phyloP scores from a whole-genome alignment of 2,113 vertebrate species.

The Zootoca vivipara region DNA sequence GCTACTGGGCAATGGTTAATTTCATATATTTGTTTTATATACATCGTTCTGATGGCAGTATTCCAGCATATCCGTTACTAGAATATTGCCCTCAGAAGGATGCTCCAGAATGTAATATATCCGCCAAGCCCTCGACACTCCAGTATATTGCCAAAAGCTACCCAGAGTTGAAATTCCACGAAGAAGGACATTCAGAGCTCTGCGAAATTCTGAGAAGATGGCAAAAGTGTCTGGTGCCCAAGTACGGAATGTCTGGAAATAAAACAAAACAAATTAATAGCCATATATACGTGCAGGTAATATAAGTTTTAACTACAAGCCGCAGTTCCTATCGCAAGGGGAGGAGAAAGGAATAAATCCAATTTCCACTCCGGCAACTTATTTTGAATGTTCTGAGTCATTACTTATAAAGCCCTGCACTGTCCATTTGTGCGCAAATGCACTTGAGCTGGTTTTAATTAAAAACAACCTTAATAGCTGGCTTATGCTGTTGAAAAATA shows the following conservation, averaged over 20 bases:
- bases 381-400: slow-evolving; percentile 16
- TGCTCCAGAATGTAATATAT: too few relatives aligned
- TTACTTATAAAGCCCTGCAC: slow-evolving; percentile 39
- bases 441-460: slow-evolving; percentile 65
- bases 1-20: too few relatives aligned
- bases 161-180: background rate
- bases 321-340: slow-evolving; percentile 33
- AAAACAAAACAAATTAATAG: slow-evolving; percentile 35
- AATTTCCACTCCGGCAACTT: slow-evolving; percentile 44
- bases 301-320: slow-evolving; percentile 19
- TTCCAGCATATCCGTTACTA: too few relatives aligned
- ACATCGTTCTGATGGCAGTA: too few relatives aligned
- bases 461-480: slow-evolving; percentile 42
- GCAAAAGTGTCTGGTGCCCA: background rate
- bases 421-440: slow-evolving; percentile 50
- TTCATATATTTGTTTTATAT: too few relatives aligned
- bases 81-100: too few relatives aligned
- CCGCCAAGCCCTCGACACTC: too few relatives aligned
- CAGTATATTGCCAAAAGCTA: background rate
- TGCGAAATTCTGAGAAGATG: background rate
- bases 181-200: background rate
- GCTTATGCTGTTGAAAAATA: slow-evolving; percentile 37
- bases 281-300: background rate
- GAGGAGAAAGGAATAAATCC: slow-evolving; percentile 28
- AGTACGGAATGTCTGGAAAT: background rate